phyloP scores from a whole-genome alignment of 2,113 vertebrate genomes.

The Ictalurus furcatus region DNA sequence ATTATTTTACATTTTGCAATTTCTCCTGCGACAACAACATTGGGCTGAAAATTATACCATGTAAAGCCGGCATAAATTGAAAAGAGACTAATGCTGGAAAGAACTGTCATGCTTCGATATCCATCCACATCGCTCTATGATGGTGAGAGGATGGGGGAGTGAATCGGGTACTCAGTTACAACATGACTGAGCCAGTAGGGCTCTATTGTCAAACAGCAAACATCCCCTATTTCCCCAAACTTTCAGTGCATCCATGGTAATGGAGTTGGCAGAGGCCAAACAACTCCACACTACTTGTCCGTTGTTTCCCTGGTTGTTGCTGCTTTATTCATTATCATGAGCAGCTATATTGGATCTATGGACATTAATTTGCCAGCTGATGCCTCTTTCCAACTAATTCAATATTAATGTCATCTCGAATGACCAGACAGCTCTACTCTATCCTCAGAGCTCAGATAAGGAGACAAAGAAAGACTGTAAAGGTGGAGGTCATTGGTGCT shows the following conservation, averaged over 20 bases:
- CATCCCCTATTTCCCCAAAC: not conserved
- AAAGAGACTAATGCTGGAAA: not conserved
- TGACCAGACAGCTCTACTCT: conserved; percentile 60
- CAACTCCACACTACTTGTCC: conserved; percentile 16
- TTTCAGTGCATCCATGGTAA: not conserved
- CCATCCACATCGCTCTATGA: not conserved
- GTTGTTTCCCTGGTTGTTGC: not conserved
- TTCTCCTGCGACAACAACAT: not conserved
- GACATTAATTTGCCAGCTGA: conserved; percentile 62
- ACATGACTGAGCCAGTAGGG: not conserved
- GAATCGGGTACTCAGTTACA: not conserved
- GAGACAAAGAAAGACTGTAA: conserved; percentile 16
- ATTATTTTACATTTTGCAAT: not conserved
- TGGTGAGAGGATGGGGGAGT: not conserved
- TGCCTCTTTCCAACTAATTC: conserved; percentile 60
- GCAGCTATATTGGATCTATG: conserved; percentile 41
- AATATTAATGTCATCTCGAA: conserved; percentile 66
- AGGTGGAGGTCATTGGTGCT: too few species aligned
- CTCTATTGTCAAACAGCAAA: not conserved
- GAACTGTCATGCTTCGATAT: not conserved
- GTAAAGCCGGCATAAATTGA: not conserved
- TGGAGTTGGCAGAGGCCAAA: conserved; percentile 45
- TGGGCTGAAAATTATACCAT: not conserved
- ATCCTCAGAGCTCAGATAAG: conserved; percentile 43
- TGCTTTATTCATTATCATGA: conserved; percentile 53